Conservation (phyloP, 1,140 invertebrate genomes). For the Dreissena rostriformis region DNA sequence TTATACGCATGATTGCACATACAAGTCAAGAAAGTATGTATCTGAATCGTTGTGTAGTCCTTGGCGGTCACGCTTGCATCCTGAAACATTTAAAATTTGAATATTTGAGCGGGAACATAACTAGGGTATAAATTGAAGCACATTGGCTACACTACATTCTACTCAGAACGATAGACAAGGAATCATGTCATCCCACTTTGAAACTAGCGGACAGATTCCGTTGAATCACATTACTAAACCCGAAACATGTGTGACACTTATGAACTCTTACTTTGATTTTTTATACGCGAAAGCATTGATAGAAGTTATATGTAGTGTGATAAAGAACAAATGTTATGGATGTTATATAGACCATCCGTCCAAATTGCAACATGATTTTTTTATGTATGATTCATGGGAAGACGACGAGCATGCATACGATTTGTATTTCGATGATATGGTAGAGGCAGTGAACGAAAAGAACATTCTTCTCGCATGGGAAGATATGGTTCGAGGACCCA, state of each 20-base stretch:
- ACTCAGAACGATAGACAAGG: neutral
- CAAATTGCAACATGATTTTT: slow-evolving; percentile 24
- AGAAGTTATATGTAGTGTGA: slow-evolving; percentile 8
- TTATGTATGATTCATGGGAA: neutral
- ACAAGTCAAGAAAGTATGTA: slow-evolving; percentile 14
- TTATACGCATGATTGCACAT: slow-evolving; percentile 42
- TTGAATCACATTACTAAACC: neutral
- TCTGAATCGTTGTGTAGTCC: slow-evolving; percentile 10
- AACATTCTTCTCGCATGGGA: slow-evolving; percentile 29
- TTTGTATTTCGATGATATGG: slow-evolving; percentile 46
- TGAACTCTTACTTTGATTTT: slow-evolving; percentile 46
- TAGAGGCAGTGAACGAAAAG: slow-evolving; percentile 28
- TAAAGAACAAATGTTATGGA: slow-evolving; percentile 38
- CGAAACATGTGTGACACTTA: slow-evolving; percentile 17
- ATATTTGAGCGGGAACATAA: neutral
- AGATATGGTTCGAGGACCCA: slow-evolving; percentile 3
- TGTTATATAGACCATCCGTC: slow-evolving; percentile 35
- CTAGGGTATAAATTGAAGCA: neutral
- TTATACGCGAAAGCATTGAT: slow-evolving; percentile 30
- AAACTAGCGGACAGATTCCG: neutral
- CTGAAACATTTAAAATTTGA: neutral
- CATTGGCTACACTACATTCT: neutral
- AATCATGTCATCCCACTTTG: neutral
- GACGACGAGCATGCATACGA: slow-evolving; percentile 26
- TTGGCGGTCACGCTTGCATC: neutral